Conservation (phyloP, 2,113 vertebrate species). For the Xyliphius kryptos region DNA sequence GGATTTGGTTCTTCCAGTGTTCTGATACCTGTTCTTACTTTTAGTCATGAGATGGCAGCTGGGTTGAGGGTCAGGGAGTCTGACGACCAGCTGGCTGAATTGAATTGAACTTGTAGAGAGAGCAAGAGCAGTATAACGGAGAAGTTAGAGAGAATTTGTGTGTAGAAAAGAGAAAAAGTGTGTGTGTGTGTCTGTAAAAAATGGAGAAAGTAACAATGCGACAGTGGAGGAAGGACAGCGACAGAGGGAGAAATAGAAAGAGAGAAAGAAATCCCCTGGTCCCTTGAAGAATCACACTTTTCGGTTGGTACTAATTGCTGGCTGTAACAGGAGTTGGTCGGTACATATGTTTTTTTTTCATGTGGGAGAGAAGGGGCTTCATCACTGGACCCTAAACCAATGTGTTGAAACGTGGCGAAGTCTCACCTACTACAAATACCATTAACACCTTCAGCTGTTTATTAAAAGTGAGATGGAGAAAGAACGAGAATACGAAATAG, state of each 20-base stretch:
- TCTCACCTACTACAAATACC: slow-evolving; percentile 78
- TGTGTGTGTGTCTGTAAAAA: no score
- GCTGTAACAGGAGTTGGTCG: slow-evolving; percentile 61
- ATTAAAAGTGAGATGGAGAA: slow-evolving; percentile 34
- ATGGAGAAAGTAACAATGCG: no score
- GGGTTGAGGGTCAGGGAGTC: no score
- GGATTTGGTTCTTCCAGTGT: no score
- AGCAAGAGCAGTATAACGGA: no score
- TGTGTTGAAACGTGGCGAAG: slow-evolving; percentile 48
- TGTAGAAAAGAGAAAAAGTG: background rate
- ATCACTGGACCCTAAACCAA: slow-evolving; percentile 43
- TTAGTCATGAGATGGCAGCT: no score
- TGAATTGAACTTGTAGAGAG: no score
- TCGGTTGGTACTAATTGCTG: slow-evolving; percentile 74
- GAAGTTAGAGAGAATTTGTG: no score
- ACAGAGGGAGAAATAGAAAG: slow-evolving; percentile 4
- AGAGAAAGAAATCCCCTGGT: slow-evolving; percentile 8
- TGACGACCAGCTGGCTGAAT: no score
- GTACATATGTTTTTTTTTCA: slow-evolving; percentile 42
- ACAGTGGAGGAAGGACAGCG: background rate
- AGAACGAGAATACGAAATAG: background rate
- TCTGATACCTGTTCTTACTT: no score
- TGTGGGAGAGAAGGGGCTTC: slow-evolving; percentile 34
- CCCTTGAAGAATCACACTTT: slow-evolving; percentile 51
- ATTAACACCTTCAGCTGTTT: slow-evolving; percentile 70